Base-by-base conservation (phyloP, 2,797 vertebrate genomes). In the Pitangus sulphuratus region DNA sequence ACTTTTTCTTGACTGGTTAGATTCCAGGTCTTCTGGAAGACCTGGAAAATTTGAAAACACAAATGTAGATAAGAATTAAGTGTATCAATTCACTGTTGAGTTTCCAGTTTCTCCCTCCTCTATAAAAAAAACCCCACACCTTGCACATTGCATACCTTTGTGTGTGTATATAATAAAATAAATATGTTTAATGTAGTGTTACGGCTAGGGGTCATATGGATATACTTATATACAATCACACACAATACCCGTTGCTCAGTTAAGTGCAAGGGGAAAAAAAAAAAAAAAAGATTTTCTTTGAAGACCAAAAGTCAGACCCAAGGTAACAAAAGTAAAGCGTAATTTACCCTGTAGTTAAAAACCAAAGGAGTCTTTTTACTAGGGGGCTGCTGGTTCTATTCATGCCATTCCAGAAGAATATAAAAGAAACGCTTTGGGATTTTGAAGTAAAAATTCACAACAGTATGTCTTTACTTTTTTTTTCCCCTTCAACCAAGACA, bases 401-500 rank as follows among this genome's bases (percentile, higher is more conserved):
- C 96, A 97, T 95, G 89, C 91, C 95, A 65, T 96, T 96, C 84
- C 94, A 95, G 94, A 97, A 95, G 96, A 93, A 97, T 97, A 97
- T 88, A 96, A 97, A 98, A 97, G 95, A 95, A 90, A 95, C 1
- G 83, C 97, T 96, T 97, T 95, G 96, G 97, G 96, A 97, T 97
- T 97, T 95, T 84, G 92, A 97, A 96, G 96, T 96, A 90, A 96
- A 97, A 97, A 98, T 97, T 97, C 96, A 96, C 94, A 97, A 92
- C 94, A 94, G 94, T 84, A 84, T 82, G 95, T 96, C 97, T 97
- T 95, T 96, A 88, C 95, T 96, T 97, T 95, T 97, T 88, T 93
- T 90, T 95, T 68, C 82, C 93, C 97, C 97, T 97, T 97, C 97
- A 97, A 96, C 97, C 97, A 95, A 97, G 97, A 97, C 98, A 97